Evolutionary conservation across 1,140 invertebrate genomes (phyloP).

Genomic region (Ceratina calcarata): DNA sequence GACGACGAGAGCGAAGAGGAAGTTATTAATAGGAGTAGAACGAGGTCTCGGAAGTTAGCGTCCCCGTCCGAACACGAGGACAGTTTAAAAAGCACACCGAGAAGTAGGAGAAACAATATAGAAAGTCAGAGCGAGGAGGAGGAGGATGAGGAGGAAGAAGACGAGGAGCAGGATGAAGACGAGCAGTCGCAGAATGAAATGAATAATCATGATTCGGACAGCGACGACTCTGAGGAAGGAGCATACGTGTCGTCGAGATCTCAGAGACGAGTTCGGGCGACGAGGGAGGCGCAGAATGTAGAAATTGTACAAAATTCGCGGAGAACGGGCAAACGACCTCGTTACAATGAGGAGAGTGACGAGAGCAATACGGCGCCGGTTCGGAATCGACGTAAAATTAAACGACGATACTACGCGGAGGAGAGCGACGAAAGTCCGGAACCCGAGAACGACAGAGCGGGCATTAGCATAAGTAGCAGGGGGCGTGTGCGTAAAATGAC

Average conservation of each 20-base stretch:
- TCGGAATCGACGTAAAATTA: slow-evolving; percentile 72
- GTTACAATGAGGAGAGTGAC: slow-evolving; percentile 84
- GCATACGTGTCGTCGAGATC: slow-evolving; percentile 39
- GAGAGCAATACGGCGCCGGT: slow-evolving; percentile 68
- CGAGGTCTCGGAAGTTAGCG: slow-evolving; percentile 54
- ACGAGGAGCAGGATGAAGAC: slow-evolving; percentile 39
- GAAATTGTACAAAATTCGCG: slow-evolving; percentile 57
- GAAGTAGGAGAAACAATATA: slow-evolving; percentile 35
- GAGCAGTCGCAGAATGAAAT: slow-evolving; percentile 17
- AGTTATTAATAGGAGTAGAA: slow-evolving; percentile 56
- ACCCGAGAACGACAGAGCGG: slow-evolving; percentile 64
- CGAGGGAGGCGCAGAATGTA: slow-evolving; percentile 39
- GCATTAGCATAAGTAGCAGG: slow-evolving; percentile 88
- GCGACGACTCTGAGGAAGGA: slow-evolving; percentile 67
- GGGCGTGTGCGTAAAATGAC: slow-evolving; percentile 92
- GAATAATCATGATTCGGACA: slow-evolving; percentile 63
- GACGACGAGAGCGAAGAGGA: slow-evolving; percentile 59
- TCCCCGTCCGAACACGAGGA: slow-evolving; percentile 11
- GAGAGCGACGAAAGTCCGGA: slow-evolving; percentile 74
- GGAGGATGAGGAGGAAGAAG: slow-evolving; percentile 42
- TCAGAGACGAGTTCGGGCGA: slow-evolving; percentile 54
- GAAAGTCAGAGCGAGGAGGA: slow-evolving; percentile 49
- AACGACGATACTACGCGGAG: slow-evolving; percentile 73
- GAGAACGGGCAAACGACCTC: slow-evolving; percentile 80
- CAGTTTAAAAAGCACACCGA: slow-evolving; percentile 19